Evolutionary conservation across 2,797 vertebrate species (phyloP), one percentile per base, ranked within the genome.

Genomic region (Ctenosaura bakeri): DNA sequence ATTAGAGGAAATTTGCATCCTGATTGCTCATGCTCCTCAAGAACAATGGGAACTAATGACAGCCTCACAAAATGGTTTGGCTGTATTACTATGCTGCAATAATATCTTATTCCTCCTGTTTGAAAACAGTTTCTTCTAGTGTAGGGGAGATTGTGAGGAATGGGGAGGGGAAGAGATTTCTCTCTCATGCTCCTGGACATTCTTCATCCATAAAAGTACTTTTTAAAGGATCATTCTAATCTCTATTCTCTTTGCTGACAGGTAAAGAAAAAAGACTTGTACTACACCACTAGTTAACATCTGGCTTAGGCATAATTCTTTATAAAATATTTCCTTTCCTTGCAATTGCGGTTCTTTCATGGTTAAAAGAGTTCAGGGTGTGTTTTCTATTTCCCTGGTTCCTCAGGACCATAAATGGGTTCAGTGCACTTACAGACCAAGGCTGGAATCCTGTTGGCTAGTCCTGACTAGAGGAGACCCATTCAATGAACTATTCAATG

Each of bases 1-100:
- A 95, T 90, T 93, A 94, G 91, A 64, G 9, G 71, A 66, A 83
- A 90, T 78, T 91, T 95, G 88, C 62, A 90, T 92, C 50, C 50
- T 82, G 87, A 62, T 88, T 91, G 83, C 71, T 94, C 85, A 59
- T 62, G 71, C 73, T 89, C 13, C 29, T 29, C 38, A 86, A 89
- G 90, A 95, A 77, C 84, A 95, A 38, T 18, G 86, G 83, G 85
- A 95, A 56, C 81, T 93, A 92, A 92, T 0, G 0, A 87, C 14
- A 95, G 52, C 5, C 32, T 42, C 86, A 4, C 29, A 64, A 80
- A 82, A 18, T 85, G 13, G 18, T 42, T 95, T 93, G 83, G 50
- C 73, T 91, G 8, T 9, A 90, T 92, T 81, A 85, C 56, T 2
- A 9, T 38, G 26, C n/a, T 29, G 0, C 0, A 87, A 64, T 0